Evolutionary conservation across 2,888 invertebrate genomes (phyloP), one percentile per base, ranked within the genome.

Genomic region (Coenonympha glycerion): DNA sequence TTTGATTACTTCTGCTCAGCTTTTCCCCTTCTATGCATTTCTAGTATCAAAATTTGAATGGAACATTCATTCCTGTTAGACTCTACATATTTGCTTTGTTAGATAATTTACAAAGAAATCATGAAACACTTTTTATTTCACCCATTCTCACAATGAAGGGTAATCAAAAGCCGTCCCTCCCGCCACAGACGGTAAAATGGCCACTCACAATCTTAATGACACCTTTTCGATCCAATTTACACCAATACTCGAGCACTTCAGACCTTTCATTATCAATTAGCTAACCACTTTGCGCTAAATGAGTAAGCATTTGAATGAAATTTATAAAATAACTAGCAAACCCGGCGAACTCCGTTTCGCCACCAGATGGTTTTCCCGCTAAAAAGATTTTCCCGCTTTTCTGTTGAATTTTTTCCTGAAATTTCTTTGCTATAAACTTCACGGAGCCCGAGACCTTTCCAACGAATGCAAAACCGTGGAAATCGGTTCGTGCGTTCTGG

Each of bases 201-300:
- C 34, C n/a, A 18, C 34, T 34, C 34, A n/a, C 34, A 18, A n/a
- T 34, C 34, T 34, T 34, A 33, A 33, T 33, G 34, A 19, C 19
- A 19, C 34, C 34, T 34, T 34, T 8, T 34, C 34, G 34, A 5
- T 19, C 34, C 34, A 34, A 34, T 34, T 34, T 34, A 18, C 18
- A 34, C 19, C 34, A 34, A 19, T 34, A 19, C n/a, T 15, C 9
- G 4, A 34, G 34, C 18, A 15, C 34, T 34, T 34, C 19, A 19
- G 19, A 18, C 19, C 18, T 33, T 33, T 18, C 31, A 33, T 33
- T 33, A 33, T 33, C 6, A 33, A n/a, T n/a, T n/a, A n/a, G n/a
- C n/a, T n/a, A n/a, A n/a, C 31, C 31, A 33, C 15, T 33, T 16
- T 15, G 15, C 11, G 8, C 15, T 15, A 31, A 33, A 33, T 15